A percentile compares a stretch with the other conserved stretches of the same genome.
Conservation (phyloP, 1,140 invertebrate species). For the Plodia interpunctella region DNA sequence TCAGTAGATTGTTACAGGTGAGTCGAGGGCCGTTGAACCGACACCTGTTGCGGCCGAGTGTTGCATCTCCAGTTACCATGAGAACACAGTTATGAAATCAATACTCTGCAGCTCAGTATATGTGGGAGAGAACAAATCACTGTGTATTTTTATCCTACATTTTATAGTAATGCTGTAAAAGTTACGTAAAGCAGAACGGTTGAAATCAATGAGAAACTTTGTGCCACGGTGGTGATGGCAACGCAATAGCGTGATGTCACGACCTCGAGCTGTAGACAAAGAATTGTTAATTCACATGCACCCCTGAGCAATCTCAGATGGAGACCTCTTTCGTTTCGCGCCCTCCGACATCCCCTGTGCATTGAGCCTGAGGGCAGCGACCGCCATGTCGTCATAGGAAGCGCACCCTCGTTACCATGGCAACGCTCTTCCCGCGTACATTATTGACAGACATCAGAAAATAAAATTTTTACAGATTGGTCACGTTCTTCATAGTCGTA, state of each 20-base stretch:
- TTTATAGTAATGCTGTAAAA: too few relatives aligned
- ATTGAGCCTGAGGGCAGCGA: constrained; percentile 64
- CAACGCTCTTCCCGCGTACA: constrained; percentile 61
- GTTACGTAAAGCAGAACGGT: too few relatives aligned
- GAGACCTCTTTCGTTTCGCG: constrained; percentile 50
- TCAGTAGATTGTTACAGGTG: neutral
- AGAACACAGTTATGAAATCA: constrained; percentile 53
- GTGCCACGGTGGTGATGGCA: constrained; percentile 30
- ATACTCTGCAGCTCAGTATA: constrained; percentile 12
- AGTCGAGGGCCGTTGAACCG: constrained; percentile 31
- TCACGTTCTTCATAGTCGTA: too few relatives aligned
- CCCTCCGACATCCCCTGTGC: constrained; percentile 61
- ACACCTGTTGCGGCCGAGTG: constrained; percentile 24
- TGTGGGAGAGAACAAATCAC: neutral
- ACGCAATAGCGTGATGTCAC: constrained; percentile 23
- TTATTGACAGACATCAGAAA: constrained; percentile 56
- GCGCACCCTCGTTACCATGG: constrained; percentile 65
- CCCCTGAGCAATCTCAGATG: constrained; percentile 37
- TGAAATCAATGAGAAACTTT: constrained; percentile 13
- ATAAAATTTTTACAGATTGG: neutral
- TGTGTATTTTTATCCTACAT: constrained; percentile 4
- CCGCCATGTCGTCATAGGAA: constrained; percentile 45
- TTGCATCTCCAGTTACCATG: constrained; percentile 56
- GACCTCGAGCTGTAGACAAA: neutral
- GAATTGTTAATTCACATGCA: neutral